Base-by-base conservation (phyloP, 2,888 invertebrate genomes). In the Hirudinaria manillensis region DNA sequence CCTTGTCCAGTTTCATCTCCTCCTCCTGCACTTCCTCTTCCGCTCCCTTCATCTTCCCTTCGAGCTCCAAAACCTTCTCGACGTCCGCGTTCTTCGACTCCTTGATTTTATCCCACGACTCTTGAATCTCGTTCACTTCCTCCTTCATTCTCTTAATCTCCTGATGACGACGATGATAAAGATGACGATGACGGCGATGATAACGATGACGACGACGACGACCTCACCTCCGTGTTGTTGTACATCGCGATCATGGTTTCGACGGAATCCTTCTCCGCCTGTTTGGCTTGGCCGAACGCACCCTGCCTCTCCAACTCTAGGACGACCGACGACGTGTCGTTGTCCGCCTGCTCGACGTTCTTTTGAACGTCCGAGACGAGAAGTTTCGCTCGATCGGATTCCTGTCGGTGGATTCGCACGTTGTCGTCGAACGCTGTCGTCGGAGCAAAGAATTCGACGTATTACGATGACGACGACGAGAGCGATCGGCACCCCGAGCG, bases 151-250 rank as follows among this genome's bases (percentile, higher is more conserved):
- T 38, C 53, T 24, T 72, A 7, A 38, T 29, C 24, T 29, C 29
- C 27, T 27, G 6, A 51, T 70, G 70, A 70, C 45, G 70, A 70
- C 45, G 70, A 70, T 70, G 70, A 70, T 70, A 51, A 70, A 45
- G 70, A 70, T 70, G 70, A 45, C 45, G 70, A 70, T 2, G 70
- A 70, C 19, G 51, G 45, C n/a, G 51, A 70, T 36, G 70, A 70
- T 13, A 51, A 70, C n/a, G 21, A 61, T 61, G 61, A 61, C 19
- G 61, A 61, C 13, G 61, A 61, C n/a, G 61, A 61, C 16, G 45
- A 45, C 45, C 45, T 45, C 45, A 45, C 45, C 45, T 45, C 45
- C 1, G 45, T 45, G 45, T 16, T 45, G 10, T 45, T 45, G 45
- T 45, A 45, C 45, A 45, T 16, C 45, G 13, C 21, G n/a, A 61